Evolutionary conservation across 2,797 vertebrate species (phyloP).

Genomic region (Acipenser transmontanus): DNA sequence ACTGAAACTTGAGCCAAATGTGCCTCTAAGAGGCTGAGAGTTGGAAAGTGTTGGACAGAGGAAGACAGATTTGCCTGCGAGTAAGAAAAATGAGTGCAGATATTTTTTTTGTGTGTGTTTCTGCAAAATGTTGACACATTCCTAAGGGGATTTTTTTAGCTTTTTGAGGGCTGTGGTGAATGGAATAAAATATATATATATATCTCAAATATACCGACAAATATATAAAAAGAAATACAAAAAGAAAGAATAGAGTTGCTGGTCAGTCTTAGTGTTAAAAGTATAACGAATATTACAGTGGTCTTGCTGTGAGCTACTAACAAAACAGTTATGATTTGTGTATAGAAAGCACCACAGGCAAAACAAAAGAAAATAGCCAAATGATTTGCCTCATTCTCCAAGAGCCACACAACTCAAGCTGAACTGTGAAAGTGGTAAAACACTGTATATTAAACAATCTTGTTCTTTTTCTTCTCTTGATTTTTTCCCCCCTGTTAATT

Average conservation of each 20-base stretch:
- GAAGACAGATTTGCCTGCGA: conserved; percentile 84
- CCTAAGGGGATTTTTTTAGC: conserved; percentile 85
- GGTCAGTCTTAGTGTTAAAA: conserved; percentile 77
- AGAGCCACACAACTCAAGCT: conserved; percentile 96
- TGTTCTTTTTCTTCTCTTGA: conserved; percentile 72
- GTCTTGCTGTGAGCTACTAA: conserved; percentile 58
- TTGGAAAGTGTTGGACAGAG: conserved; percentile 80
- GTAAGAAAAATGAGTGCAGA: conserved; percentile 56
- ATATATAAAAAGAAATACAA: conserved; percentile 21
- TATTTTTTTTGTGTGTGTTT: conserved; percentile 41
- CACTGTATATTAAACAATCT: conserved; percentile 98
- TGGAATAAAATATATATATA: conserved; percentile 52
- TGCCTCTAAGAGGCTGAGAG: conserved; percentile 98
- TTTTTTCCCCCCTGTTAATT: conserved; percentile 79
- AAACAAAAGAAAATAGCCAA: conserved; percentile 66
- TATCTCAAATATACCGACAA: background rate
- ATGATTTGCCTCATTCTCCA: conserved; percentile 90
- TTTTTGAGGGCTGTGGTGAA: conserved; percentile 79
- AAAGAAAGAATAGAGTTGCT: conserved; percentile 56
- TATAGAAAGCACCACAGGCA: conserved; percentile 55
- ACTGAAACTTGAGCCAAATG: conserved; percentile 99
- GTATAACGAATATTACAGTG: conserved; percentile 78
- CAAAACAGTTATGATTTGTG: conserved; percentile 54
- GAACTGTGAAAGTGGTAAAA: conserved; percentile 99
- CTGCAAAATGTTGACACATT: conserved; percentile 96